Percentiles rank a stretch among this genome's conserved stretches.
Conservation (phyloP, 2,113 vertebrate genomes). For the Talpa occidentalis region DNA sequence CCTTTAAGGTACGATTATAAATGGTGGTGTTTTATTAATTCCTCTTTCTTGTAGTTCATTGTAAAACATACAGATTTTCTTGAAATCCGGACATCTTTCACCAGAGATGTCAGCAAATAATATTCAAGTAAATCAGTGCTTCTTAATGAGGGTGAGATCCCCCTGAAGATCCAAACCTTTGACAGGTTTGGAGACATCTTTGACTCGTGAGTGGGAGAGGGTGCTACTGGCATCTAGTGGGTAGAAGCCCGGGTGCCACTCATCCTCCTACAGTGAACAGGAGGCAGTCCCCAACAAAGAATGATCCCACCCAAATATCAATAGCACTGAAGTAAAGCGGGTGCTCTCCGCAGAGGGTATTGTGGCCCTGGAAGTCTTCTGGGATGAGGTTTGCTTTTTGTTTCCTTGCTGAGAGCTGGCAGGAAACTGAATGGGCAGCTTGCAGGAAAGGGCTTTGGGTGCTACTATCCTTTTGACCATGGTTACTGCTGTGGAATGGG, state of each 20-base stretch:
- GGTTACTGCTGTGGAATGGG: not conserved
- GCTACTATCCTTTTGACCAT: not conserved
- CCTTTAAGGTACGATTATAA: no score
- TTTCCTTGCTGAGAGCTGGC: not conserved
- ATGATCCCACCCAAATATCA: not conserved
- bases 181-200: not conserved
- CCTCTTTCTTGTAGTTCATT: no score
- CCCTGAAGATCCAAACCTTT: not conserved
- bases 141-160: not conserved
- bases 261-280: not conserved
- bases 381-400: not conserved
- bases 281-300: not conserved
- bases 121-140: not conserved
- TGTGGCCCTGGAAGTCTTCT: not conserved
- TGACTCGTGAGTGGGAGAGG: not conserved
- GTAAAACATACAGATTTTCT: constrained; percentile 35
- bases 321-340: not conserved
- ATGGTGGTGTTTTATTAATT: no score
- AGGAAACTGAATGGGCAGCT: not conserved
- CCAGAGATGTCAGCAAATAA: constrained; percentile 37
- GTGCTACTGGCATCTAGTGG: not conserved
- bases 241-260: not conserved
- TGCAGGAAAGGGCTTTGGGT: not conserved
- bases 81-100: constrained; percentile 6
- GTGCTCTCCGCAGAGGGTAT: not conserved